A percentile compares a stretch with the other conserved stretches of the same genome.
Conservation (phyloP, 1,140 invertebrate genomes). For the Eciton burchellii region DNA sequence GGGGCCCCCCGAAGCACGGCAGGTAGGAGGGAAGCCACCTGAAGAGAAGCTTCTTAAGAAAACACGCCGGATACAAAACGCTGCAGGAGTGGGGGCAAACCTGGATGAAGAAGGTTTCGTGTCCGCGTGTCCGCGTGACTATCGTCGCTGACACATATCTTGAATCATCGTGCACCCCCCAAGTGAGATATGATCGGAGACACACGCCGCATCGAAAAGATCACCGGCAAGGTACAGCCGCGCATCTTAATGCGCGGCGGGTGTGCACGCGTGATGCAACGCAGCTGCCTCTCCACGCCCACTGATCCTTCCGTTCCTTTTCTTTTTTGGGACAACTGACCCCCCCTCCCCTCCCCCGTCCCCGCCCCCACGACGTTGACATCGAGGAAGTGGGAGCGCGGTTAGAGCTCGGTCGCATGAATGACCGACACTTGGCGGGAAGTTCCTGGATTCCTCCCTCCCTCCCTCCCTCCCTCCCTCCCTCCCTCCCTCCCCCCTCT, state of each 20-base stretch:
- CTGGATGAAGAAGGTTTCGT: constrained; percentile 13
- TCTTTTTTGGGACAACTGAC: constrained; percentile 32
- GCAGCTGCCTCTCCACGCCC: constrained; percentile 64
- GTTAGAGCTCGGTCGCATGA: not conserved
- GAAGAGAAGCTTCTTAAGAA: too few relatives aligned
- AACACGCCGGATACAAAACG: too few relatives aligned
- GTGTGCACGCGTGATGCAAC: constrained; percentile 37
- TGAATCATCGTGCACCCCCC: constrained; percentile 62
- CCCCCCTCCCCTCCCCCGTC: too few relatives aligned
- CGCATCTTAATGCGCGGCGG: constrained; percentile 62
- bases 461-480: too few relatives aligned
- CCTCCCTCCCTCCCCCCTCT: too few relatives aligned
- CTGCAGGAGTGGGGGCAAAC: not conserved
- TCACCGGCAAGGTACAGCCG: constrained; percentile 55
- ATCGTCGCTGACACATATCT: constrained; percentile 71
- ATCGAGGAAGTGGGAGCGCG: too few relatives aligned
- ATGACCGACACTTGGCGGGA: too few relatives aligned
- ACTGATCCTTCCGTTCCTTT: constrained; percentile 57
- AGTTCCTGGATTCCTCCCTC: too few relatives aligned
- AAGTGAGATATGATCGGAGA: constrained; percentile 69
- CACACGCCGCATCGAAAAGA: constrained; percentile 70
- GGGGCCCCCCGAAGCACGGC: too few relatives aligned
- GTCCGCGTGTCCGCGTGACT: constrained; percentile 25
- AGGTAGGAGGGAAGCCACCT: too few relatives aligned
- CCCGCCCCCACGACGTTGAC: constrained; percentile 5